Evolutionary conservation across 1,140 invertebrate genomes (phyloP).

Genomic region (Doryteuthis pealeii): DNA sequence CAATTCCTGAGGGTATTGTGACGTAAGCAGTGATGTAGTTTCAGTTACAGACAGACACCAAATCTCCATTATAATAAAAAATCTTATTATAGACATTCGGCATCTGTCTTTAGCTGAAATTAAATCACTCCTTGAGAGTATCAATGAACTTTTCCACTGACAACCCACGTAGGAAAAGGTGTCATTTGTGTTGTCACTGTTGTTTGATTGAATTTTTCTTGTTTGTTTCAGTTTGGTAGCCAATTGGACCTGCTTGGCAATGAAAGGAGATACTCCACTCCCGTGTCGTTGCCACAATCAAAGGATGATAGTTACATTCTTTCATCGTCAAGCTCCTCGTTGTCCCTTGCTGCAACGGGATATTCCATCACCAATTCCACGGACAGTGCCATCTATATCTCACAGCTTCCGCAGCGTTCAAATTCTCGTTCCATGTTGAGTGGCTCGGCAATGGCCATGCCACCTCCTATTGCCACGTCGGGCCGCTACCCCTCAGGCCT

Average conservation of each 20-base stretch:
- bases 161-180: too few species aligned
- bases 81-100: too few species aligned
- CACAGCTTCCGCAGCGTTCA: slow-evolving; percentile 5
- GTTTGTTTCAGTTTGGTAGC: slow-evolving; percentile 38
- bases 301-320: slow-evolving; percentile 49
- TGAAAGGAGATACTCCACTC: slow-evolving; percentile 38
- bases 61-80: too few species aligned
- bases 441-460: slow-evolving; percentile 21
- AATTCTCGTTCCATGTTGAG: slow-evolving; percentile 20
- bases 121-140: too few species aligned
- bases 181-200: too few species aligned
- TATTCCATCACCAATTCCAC: background rate
- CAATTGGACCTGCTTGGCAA: slow-evolving; percentile 34
- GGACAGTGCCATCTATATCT: slow-evolving; percentile 14
- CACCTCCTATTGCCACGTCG: slow-evolving; percentile 12
- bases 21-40: too few species aligned
- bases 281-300: slow-evolving; percentile 30
- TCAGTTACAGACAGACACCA: too few species aligned
- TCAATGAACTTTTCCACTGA: too few species aligned
- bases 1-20: too few species aligned
- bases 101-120: too few species aligned
- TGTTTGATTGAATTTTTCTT: too few species aligned
- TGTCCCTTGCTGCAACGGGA: slow-evolving; percentile 5
- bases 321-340: slow-evolving; percentile 33
- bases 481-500: slow-evolving; percentile 20